Base-by-base conservation (phyloP, 1,140 invertebrate species). In the Brachionus rotundiformis region DNA sequence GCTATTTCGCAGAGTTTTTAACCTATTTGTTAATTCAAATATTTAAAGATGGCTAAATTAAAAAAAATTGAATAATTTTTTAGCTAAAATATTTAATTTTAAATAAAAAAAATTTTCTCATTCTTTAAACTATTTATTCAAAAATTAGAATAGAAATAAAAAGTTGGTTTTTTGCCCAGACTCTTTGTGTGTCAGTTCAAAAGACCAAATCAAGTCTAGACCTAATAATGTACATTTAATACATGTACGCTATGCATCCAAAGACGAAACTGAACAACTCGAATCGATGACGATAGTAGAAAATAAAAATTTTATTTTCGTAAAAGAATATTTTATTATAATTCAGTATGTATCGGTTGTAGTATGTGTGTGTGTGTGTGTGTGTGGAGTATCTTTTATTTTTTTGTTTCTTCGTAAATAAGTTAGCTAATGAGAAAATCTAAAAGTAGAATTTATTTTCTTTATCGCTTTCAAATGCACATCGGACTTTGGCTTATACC, bases 241-340 rank as follows among this genome's bases (percentile, higher is more conserved):
- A 54, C 47, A 54, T 54, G 47, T 10, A 54, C 47, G 23, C 16
- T 19, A 7, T 54, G 4, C 8, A 23, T n/a, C n/a, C n/a, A 54
- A 54, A 68, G 63, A 68, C 63, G 36, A 68, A 36, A 68, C 16
- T 68, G 36, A 68, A 36, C 2, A 36, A n/a, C 29, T 36, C 19
- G 63, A 68, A 68, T 68, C 31, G 63, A 68, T 68, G 63, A 68
- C 63, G 63, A 68, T 68, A 68, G 63, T 68, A 68, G 36, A 63
- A 68, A 63, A 63, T 13, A 63, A 63, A 63, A 63, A 29, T 29
- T 63, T 8, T 63, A 29, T 63, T 63, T 63, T 63, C 61, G 31
- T 33, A 68, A 68, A 68, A 68, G 63, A 68, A 68, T 68, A 33
- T 68, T 68, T 68, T 68, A 68, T 68, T 68, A 68, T 68, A 68